Evolutionary conservation across 2,797 vertebrate genomes (phyloP).

Genomic region (Cryptoblepharus egeriae): DNA sequence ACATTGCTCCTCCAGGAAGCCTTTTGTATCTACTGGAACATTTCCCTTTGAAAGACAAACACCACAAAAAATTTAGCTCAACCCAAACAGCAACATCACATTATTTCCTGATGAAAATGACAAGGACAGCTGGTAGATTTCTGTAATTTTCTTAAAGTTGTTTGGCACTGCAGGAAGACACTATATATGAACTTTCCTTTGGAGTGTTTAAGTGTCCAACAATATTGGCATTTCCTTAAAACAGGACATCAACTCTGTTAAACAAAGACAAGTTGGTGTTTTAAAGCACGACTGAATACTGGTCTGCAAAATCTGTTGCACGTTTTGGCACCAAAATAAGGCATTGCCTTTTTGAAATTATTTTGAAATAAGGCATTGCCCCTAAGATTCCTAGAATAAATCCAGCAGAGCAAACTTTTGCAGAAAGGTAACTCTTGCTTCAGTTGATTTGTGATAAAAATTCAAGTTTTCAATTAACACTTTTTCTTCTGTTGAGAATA

Average conservation of each 20-base stretch:
- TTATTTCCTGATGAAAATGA: not conserved
- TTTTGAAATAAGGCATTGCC: slow-evolving; percentile 5
- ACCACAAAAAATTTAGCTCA: not conserved
- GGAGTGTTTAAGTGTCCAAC: not conserved
- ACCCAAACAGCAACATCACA: not conserved
- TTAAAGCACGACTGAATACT: slow-evolving; percentile 13
- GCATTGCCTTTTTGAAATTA: too few species aligned
- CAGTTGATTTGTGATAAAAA: slow-evolving; percentile 16
- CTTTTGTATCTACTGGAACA: not conserved
- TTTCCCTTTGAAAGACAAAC: not conserved
- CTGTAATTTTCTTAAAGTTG: not conserved
- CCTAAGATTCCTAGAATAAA: not conserved
- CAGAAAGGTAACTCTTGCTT: too few species aligned
- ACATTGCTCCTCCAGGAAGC: not conserved
- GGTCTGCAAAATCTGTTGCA: not conserved
- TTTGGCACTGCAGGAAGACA: slow-evolving; percentile 1
- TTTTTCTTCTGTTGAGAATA: slow-evolving; percentile 4
- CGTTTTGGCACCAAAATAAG: not conserved
- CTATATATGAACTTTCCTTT: not conserved
- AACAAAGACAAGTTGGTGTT: not conserved
- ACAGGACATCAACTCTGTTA: not conserved
- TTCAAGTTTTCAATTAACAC: not conserved
- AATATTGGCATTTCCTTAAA: not conserved
- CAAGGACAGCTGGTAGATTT: not conserved
- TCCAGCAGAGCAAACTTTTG: too few species aligned